Evolutionary conservation across 2,888 invertebrate genomes (phyloP).

Genomic region (Lepidocyrtoides sp.): DNA sequence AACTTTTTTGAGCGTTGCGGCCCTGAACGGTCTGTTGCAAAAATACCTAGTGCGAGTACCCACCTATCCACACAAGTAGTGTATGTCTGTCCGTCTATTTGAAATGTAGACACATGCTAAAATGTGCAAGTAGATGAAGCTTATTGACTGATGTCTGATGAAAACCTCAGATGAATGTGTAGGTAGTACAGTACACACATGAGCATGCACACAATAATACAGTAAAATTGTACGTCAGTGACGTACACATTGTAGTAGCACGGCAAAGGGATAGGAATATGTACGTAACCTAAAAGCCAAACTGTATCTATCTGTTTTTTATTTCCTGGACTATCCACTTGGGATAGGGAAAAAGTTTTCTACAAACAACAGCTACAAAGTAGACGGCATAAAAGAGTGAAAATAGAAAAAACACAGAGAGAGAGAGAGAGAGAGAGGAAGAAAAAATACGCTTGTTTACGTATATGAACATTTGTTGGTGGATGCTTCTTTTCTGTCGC

Average conservation of each 20-base stretch:
- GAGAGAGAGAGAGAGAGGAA: background rate
- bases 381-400: background rate
- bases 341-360: slow-evolving; percentile 37
- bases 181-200: background rate
- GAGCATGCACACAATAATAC: too few relatives aligned
- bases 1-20: background rate
- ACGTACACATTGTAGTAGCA: too few relatives aligned
- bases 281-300: too few relatives aligned
- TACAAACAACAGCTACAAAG: slow-evolving; percentile 51
- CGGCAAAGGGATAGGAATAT: too few relatives aligned
- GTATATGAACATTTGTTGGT: slow-evolving; percentile 8
- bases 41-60: background rate
- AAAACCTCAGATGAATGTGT: slow-evolving; percentile 57
- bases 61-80: too few relatives aligned
- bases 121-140: slow-evolving; percentile 31
- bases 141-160: slow-evolving; percentile 69
- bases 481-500: slow-evolving; percentile 51
- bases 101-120: background rate
- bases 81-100: background rate
- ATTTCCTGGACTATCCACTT: slow-evolving; percentile 59
- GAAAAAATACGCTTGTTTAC: background rate
- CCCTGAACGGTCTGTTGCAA: slow-evolving; percentile 5
- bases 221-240: too few relatives aligned
- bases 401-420: slow-evolving; percentile 16
- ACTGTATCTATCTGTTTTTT: slow-evolving; percentile 55